Conservation (phyloP, 2,888 invertebrate species). For the Parnassius apollo region DNA sequence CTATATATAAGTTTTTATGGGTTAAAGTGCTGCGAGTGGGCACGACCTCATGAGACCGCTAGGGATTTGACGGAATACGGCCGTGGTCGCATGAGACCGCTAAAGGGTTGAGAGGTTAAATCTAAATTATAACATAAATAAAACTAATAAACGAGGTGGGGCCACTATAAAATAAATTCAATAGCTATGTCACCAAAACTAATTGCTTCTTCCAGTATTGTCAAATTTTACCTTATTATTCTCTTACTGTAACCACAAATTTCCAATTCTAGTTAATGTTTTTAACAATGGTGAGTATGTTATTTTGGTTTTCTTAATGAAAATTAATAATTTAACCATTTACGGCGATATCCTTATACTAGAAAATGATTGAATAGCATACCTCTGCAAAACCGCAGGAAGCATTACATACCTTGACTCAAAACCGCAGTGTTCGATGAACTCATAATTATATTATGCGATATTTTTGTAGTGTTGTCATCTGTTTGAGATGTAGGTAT, state of each 20-base stretch:
- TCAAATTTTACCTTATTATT: constrained; percentile 10
- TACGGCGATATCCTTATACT: constrained; percentile 2
- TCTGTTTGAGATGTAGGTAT: no score
- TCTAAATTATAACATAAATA: no score
- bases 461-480: no score
- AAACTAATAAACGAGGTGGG: no score
- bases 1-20: no score
- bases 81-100: no score
- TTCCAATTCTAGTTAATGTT: constrained; percentile 15
- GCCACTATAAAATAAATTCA: background rate
- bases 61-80: no score
- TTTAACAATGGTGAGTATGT: background rate
- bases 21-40: no score
- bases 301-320: constrained; percentile 20
- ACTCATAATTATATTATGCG: background rate
- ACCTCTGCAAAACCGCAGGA: constrained; percentile 30
- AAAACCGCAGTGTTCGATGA: constrained; percentile 31
- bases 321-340: constrained; percentile 25
- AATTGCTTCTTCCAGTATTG: background rate
- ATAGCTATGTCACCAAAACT: constrained; percentile 1
- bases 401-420: constrained; percentile 27
- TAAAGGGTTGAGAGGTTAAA: no score
- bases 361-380: constrained; percentile 26
- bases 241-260: constrained; percentile 13
- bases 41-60: no score